phyloP scores from a whole-genome alignment of 37 sponge, comb jelly and placozoan genomes.

The Mnemiopsis leidyi region DNA sequence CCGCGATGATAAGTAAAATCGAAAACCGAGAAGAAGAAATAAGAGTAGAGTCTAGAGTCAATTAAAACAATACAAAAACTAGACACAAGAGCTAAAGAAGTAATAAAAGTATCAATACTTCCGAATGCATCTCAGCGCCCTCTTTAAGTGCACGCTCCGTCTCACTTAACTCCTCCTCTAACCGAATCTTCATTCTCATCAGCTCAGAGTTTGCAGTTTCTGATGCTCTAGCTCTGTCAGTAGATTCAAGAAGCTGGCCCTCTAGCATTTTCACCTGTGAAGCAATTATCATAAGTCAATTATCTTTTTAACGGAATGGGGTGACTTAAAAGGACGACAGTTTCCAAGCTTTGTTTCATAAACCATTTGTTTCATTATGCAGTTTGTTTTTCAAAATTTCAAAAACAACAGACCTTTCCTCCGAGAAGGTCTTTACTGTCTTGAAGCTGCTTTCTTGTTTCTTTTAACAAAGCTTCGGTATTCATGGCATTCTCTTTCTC shows the following conservation, averaged over 20 bases:
- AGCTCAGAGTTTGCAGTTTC: slow-evolving; percentile 12
- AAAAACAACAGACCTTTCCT: slow-evolving; percentile 24
- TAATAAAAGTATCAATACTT: too few relatives aligned
- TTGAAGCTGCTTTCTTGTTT: neutral
- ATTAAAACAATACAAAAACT: too few relatives aligned
- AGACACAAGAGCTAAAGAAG: too few relatives aligned
- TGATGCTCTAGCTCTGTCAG: neutral
- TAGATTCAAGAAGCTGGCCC: neutral
- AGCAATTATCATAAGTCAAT: neutral
- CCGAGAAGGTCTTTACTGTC: neutral
- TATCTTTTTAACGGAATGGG: neutral
- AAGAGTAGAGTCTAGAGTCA: too few relatives aligned
- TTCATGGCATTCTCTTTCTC: slow-evolving; percentile 53
- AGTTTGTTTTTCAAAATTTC: too few relatives aligned
- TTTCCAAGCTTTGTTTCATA: too few relatives aligned
- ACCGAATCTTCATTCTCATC: neutral
- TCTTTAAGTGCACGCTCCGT: slow-evolving; percentile 46
- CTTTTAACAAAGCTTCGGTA: slow-evolving; percentile 1
- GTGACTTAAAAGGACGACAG: too few relatives aligned
- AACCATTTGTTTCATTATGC: too few relatives aligned
- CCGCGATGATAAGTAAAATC: too few relatives aligned
- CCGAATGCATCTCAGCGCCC: slow-evolving; percentile 24
- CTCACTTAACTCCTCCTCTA: slow-evolving; percentile 8
- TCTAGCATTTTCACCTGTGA: slow-evolving; percentile 50
- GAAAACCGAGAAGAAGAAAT: too few relatives aligned